Evolutionary conservation across 2,797 vertebrate genomes (phyloP).

Genomic region (Sebastes minor): DNA sequence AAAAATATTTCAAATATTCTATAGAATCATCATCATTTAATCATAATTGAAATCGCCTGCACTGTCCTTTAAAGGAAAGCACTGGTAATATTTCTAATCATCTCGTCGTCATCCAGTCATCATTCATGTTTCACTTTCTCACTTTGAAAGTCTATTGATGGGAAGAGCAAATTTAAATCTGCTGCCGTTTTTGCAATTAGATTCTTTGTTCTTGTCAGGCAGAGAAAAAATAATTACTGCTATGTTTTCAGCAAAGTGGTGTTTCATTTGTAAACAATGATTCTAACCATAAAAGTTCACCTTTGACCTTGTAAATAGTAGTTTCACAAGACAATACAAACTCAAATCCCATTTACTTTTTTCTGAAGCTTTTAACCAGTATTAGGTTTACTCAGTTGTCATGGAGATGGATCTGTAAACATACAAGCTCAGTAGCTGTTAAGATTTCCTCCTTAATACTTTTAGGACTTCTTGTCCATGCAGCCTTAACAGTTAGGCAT

Average conservation of each 20-base stretch:
- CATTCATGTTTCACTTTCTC: background rate
- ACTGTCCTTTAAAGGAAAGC: background rate
- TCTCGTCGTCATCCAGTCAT: background rate
- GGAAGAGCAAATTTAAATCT: background rate
- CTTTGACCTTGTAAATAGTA: background rate
- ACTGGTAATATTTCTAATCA: background rate
- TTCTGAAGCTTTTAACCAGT: background rate
- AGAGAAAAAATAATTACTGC: background rate
- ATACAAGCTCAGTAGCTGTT: background rate
- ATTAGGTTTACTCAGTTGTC: background rate
- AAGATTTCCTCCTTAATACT: background rate
- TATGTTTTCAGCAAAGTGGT: background rate
- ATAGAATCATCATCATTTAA: background rate
- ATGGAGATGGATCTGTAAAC: background rate
- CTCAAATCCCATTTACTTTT: background rate
- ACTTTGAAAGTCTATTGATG: background rate
- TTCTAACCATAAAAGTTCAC: background rate
- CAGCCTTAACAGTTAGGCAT: background rate
- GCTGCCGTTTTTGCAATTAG: background rate
- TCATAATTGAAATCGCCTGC: background rate
- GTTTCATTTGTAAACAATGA: background rate
- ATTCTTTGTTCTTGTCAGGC: background rate
- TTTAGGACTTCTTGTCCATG: background rate
- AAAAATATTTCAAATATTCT: background rate
- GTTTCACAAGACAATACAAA: background rate